Percentiles rank a stretch among this genome's conserved stretches.
phyloP scores from a whole-genome alignment of 2,797 vertebrate species.

The Triplophysa bombifrons region DNA sequence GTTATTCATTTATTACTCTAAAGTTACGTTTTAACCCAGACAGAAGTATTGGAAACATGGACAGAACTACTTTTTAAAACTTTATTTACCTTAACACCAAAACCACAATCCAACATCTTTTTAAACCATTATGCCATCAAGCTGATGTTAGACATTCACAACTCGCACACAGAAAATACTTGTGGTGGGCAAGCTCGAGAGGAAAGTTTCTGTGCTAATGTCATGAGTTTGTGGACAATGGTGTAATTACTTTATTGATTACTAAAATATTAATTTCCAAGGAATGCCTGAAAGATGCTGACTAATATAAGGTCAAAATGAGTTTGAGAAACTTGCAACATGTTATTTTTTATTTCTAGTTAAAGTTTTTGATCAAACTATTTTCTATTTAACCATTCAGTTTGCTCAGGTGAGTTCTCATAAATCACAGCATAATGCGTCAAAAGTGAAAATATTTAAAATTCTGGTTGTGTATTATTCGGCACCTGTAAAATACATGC shows the following conservation, averaged over 20 bases:
- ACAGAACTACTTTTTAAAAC: background rate
- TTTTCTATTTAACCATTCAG: background rate
- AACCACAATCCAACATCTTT: background rate
- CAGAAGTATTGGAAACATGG: background rate
- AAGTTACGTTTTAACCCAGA: background rate
- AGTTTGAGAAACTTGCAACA: background rate
- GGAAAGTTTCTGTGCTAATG: background rate
- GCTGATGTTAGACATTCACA: background rate
- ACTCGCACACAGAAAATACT: background rate
- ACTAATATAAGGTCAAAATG: background rate
- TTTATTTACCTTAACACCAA: background rate
- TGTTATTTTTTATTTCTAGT: no score
- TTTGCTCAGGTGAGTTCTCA: background rate
- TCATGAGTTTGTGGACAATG: slow-evolving; percentile 2
- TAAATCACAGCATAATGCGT: slow-evolving; percentile 21
- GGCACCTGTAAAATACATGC: slow-evolving; percentile 6
- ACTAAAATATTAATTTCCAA: slow-evolving; percentile 23
- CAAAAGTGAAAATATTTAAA: slow-evolving; percentile 34
- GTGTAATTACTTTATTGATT: slow-evolving; percentile 12
- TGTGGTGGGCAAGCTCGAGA: background rate
- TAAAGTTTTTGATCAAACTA: background rate
- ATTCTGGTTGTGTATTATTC: slow-evolving; percentile 23
- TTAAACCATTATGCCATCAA: background rate
- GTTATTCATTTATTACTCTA: background rate
- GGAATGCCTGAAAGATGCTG: slow-evolving; percentile 4